Conservation (phyloP, 2,113 vertebrate genomes). For the Tupaia chinensis region DNA sequence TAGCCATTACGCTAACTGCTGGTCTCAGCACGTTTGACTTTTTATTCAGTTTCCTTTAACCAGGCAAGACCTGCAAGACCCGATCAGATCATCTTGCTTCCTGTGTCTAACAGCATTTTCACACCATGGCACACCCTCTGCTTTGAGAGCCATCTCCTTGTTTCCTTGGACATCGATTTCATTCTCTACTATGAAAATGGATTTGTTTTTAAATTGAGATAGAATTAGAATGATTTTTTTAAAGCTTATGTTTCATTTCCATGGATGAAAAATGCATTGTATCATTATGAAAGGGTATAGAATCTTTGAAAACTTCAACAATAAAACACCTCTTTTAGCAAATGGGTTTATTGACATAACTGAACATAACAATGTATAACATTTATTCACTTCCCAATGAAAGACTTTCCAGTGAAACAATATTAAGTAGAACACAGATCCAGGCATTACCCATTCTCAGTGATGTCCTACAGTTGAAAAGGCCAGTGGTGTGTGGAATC, state of each 20-base stretch:
- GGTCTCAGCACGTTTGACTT: not conserved
- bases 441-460: conserved; percentile 29
- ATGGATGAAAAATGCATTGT: not conserved
- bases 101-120: not conserved
- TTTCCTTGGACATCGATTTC: not conserved
- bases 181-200: not conserved
- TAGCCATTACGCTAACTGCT: no score
- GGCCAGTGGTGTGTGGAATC: not conserved
- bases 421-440: conserved; percentile 81
- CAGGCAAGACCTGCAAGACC: not conserved
- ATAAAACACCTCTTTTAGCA: conserved; percentile 77
- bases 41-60: conserved; percentile 7
- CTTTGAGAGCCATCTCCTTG: not conserved
- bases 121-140: not conserved
- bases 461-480: conserved; percentile 17
- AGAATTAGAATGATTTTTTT: not conserved
- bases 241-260: not conserved
- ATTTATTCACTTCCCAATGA: conserved; percentile 87
- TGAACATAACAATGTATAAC: conserved; percentile 85
- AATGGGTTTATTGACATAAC: conserved; percentile 86
- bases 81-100: not conserved
- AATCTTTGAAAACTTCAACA: conserved; percentile 54
- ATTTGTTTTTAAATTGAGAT: not conserved
- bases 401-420: conserved; percentile 86
- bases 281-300: not conserved